Percentiles rank a stretch among this genome's conserved stretches.
Conservation (phyloP, 2,797 vertebrate genomes). For the Selene dorsalis region DNA sequence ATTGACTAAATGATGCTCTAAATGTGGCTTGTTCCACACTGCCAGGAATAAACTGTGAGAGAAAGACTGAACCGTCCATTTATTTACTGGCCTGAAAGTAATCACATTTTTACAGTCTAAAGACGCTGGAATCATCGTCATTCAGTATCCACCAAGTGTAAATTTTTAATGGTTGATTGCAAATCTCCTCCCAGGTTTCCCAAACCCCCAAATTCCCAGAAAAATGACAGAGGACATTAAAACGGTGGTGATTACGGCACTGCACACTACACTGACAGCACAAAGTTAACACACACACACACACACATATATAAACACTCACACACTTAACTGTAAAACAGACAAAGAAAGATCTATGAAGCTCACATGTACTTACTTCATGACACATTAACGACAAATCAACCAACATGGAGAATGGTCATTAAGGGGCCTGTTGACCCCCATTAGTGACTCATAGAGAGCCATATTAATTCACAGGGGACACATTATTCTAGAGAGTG, state of each 20-base stretch:
- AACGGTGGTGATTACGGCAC: too few species aligned
- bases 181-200: background rate
- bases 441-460: slow-evolving; percentile 72
- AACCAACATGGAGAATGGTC: slow-evolving; percentile 64
- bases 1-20: background rate
- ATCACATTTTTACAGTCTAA: background rate
- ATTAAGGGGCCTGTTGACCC: slow-evolving; percentile 70
- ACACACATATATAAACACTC: slow-evolving; percentile 14
- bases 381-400: slow-evolving; percentile 69
- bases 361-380: slow-evolving; percentile 41
- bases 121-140: background rate
- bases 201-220: background rate
- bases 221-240: background rate
- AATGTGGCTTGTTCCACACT: background rate
- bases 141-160: background rate
- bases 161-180: background rate
- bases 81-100: slow-evolving; percentile 7
- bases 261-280: slow-evolving; percentile 1
- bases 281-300: background rate
- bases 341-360: slow-evolving; percentile 34
- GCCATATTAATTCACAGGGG: slow-evolving; percentile 62
- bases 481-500: slow-evolving; percentile 51
- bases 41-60: background rate
- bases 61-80: slow-evolving; percentile 1
- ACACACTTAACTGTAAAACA: slow-evolving; percentile 9